A percentile compares a stretch with the other conserved stretches of the same genome.
Conservation (phyloP, 2,113 vertebrate genomes). For the Megaleporinus macrocephalus region DNA sequence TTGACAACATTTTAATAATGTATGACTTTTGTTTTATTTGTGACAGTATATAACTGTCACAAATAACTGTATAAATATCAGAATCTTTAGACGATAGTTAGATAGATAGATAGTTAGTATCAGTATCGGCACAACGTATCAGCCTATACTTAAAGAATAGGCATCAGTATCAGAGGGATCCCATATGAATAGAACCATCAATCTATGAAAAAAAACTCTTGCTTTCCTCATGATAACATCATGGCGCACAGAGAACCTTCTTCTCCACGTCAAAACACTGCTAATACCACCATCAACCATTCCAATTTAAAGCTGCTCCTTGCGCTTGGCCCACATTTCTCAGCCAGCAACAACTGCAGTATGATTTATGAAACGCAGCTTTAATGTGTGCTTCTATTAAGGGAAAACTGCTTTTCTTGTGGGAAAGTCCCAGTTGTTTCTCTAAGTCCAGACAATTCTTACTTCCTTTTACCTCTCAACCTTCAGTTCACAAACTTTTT, state of each 20-base stretch:
- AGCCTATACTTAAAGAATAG: no score
- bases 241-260: constrained; percentile 23
- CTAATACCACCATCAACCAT: constrained; percentile 41
- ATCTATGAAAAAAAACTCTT: background rate
- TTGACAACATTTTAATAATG: no score
- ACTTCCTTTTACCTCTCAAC: constrained; percentile 30
- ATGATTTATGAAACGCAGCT: constrained; percentile 45
- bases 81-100: no score
- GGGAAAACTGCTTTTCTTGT: constrained; percentile 32
- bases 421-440: constrained; percentile 52
- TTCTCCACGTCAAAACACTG: constrained; percentile 44
- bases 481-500: background rate
- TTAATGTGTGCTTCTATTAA: constrained; percentile 40
- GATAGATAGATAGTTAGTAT: no score
- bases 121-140: no score
- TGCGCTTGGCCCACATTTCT: constrained; percentile 15
- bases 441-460: constrained; percentile 39
- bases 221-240: constrained; percentile 29
- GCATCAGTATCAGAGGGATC: no score
- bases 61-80: no score
- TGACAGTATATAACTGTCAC: no score
- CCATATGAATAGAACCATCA: constrained; percentile 6
- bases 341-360: constrained; percentile 30
- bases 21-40: no score
- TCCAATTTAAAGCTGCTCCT: constrained; percentile 26